phyloP scores from a whole-genome alignment of 2,113 vertebrate genomes.

The Lycocorax pyrrhopterus region DNA sequence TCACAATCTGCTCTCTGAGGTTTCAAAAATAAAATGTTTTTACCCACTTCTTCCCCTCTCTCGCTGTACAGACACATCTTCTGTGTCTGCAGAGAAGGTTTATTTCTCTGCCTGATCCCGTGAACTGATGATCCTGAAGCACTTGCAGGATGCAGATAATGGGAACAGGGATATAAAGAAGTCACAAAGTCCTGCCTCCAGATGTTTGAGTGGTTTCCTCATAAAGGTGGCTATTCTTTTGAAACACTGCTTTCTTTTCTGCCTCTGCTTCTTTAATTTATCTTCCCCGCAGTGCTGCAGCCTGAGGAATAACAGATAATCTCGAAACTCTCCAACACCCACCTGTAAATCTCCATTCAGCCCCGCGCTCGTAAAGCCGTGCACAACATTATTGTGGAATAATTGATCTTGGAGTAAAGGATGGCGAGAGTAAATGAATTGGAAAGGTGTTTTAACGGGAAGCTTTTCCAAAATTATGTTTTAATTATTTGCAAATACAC shows the following conservation, averaged over 20 bases:
- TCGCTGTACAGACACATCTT: neutral
- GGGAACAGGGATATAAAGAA: neutral
- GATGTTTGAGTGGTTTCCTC: neutral
- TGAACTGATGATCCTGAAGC: neutral
- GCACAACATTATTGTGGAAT: neutral
- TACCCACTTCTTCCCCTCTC: neutral
- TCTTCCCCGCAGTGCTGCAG: neutral
- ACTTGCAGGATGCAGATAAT: neutral
- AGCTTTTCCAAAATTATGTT: neutral
- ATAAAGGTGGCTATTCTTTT: neutral
- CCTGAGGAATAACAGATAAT: neutral
- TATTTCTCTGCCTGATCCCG: neutral
- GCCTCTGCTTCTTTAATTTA: neutral
- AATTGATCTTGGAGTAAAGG: constrained; percentile 7
- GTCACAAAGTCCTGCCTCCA: neutral
- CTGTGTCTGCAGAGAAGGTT: neutral
- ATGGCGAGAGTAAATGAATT: neutral
- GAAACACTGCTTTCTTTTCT: neutral
- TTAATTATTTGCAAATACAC: neutral
- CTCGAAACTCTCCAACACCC: neutral
- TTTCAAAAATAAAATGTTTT: neutral
- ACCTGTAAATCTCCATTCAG: neutral
- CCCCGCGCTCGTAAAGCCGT: neutral
- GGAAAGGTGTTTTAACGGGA: neutral
- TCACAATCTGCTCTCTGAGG: neutral